These are phyloP conservation scores for Tadarida brasiliensis DNA, from an alignment of 2,797 vertebrate genomes.

Conservation along the genomic window DNA sequence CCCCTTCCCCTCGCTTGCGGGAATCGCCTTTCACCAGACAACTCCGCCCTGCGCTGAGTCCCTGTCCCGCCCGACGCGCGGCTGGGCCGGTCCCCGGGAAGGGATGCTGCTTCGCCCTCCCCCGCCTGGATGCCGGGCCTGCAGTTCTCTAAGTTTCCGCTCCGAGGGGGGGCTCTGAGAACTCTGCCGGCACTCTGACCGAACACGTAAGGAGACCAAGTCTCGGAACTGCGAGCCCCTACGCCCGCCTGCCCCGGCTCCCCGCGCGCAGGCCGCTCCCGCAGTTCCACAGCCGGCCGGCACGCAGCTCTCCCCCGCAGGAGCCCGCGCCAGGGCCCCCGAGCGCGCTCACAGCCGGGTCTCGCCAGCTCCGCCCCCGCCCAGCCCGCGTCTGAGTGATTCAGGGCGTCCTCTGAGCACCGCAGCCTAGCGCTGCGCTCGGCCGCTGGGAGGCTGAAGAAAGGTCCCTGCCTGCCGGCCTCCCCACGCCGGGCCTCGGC, in stretches of 20 bases:
- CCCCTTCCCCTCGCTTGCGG: not conserved
- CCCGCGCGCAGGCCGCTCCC: not conserved
- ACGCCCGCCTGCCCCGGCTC: not conserved
- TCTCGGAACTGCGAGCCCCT: not conserved
- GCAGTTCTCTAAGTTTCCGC: slow-evolving; percentile 46
- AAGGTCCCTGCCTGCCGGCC: slow-evolving; percentile 53
- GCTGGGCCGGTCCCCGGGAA: not conserved
- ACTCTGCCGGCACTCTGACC: slow-evolving; percentile 21
- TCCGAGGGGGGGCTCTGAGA: not conserved
- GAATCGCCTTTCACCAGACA: not conserved
- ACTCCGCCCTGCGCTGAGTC: not conserved
- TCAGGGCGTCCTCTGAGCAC: rapidly evolving
- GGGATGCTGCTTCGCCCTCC: not conserved
- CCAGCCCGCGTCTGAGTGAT: not conserved
- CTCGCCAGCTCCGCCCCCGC: too few species aligned
- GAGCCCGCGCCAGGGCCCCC: not conserved
- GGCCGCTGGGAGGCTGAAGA: not conserved
- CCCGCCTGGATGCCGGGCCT: not conserved
- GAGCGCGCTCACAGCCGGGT: not conserved
- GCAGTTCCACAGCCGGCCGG: not conserved
- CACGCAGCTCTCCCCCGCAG: not conserved
- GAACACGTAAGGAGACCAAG: not conserved
- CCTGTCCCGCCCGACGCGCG: not conserved
- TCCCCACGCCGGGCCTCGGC: slow-evolving; percentile 67
- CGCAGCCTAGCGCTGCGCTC: not conserved